These are phyloP conservation scores for Andricus grossulariae DNA, from an alignment of 1,140 invertebrate species.

Conservation along the genomic window DNA sequence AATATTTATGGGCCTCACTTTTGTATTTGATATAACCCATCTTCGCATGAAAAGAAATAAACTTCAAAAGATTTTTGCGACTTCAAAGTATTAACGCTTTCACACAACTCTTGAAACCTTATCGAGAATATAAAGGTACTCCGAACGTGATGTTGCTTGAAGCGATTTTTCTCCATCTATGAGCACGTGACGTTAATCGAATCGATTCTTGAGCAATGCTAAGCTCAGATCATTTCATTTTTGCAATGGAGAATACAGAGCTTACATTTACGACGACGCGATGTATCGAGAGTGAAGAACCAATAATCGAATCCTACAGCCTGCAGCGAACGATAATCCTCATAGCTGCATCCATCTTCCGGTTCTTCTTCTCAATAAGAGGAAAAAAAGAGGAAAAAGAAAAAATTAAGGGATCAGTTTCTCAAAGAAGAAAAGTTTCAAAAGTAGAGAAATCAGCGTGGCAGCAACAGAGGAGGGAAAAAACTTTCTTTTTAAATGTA, in stretches of 20 bases:
- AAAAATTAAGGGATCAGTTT: not conserved
- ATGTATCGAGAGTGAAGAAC: not conserved
- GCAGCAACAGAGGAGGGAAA: not conserved
- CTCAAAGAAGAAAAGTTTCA: not conserved
- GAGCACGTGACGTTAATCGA: not conserved
- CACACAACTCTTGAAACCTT: not conserved
- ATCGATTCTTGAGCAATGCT: not conserved
- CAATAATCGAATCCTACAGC: slow-evolving; percentile 18
- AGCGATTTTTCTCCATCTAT: not conserved
- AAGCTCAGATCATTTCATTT: slow-evolving; percentile 4
- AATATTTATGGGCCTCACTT: too few species aligned
- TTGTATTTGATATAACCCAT: too few species aligned
- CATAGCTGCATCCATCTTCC: slow-evolving; percentile 5
- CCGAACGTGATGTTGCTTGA: not conserved
- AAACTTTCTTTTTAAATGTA: slow-evolving; percentile 4
- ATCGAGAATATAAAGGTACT: not conserved
- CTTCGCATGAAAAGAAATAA: too few species aligned
- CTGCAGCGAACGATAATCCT: slow-evolving; percentile 6
- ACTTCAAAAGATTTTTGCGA: too few species aligned
- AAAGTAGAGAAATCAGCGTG: not conserved
- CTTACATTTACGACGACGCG: not conserved
- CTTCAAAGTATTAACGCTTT: not conserved
- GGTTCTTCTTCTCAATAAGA: not conserved
- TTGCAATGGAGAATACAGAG: not conserved
- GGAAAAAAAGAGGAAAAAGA: not conserved